Conservation (phyloP, 2,888 invertebrate species). For the Caenorhabditis drosophilae region DNA sequence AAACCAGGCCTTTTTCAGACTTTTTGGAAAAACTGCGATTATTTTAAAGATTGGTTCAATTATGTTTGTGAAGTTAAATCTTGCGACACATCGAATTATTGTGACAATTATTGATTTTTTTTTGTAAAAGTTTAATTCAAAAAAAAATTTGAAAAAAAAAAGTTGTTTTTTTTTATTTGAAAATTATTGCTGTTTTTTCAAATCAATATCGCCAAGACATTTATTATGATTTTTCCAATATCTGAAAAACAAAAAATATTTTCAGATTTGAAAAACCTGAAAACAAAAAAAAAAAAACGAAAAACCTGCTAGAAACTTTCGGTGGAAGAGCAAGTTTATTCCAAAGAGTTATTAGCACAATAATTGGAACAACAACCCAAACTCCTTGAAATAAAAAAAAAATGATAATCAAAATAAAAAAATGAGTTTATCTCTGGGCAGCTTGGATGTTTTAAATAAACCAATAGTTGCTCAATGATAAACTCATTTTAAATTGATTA, state of each 20-base stretch:
- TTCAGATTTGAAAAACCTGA: not conserved
- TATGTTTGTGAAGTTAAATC: slow-evolving; percentile 18
- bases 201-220: not conserved
- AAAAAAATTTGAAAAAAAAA: too few relatives aligned
- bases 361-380: slow-evolving; percentile 26
- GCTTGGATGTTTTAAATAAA: slow-evolving; percentile 11
- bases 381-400: slow-evolving; percentile 9
- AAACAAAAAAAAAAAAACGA: not conserved
- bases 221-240: slow-evolving; percentile 1
- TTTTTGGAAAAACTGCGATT: too few relatives aligned
- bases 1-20: slow-evolving; percentile 11
- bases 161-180: too few relatives aligned
- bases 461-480: slow-evolving; percentile 35
- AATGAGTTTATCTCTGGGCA: slow-evolving; percentile 30
- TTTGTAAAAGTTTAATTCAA: too few relatives aligned
- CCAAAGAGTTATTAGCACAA: slow-evolving; percentile 26
- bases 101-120: too few relatives aligned
- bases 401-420: not conserved
- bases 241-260: not conserved
- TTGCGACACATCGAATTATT: too few relatives aligned
- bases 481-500: slow-evolving; percentile 3
- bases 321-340: slow-evolving; percentile 32
- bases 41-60: too few relatives aligned
- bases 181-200: not conserved
- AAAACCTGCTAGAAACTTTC: slow-evolving; percentile 19